phyloP scores from a whole-genome alignment of 2,113 vertebrate species.

The Gymnobelideus leadbeateri region DNA sequence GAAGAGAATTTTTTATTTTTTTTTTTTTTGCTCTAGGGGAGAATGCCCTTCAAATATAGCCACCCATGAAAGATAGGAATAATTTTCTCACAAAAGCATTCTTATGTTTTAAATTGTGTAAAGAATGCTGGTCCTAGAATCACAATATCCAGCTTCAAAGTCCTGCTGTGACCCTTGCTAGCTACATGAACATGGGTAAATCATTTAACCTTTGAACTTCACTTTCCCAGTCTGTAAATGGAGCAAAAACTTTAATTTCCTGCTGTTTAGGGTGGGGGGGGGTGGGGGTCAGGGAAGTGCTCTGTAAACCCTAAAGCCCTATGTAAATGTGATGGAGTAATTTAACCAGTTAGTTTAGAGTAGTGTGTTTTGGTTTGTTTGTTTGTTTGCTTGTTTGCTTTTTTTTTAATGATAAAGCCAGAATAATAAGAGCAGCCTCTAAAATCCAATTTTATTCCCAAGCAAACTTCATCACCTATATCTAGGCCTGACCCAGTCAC shows the following conservation, averaged over 20 bases:
- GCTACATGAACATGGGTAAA: background rate
- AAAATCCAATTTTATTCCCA: background rate
- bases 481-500: background rate
- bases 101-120: background rate
- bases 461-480: background rate
- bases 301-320: background rate
- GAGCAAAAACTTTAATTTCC: background rate
- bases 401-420: background rate
- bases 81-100: background rate
- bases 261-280: no score
- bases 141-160: background rate
- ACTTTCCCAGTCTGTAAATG: background rate
- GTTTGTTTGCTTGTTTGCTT: no score
- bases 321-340: background rate
- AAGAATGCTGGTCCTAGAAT: background rate
- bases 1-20: background rate
- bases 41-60: background rate
- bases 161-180: background rate
- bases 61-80: background rate
- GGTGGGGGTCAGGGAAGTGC: background rate
- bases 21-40: background rate
- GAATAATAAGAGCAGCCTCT: background rate
- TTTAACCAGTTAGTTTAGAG: background rate
- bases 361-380: no score
- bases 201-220: background rate